Base-by-base conservation (phyloP, 2,888 invertebrate species). In the Caenorhabditis sulstoni region DNA sequence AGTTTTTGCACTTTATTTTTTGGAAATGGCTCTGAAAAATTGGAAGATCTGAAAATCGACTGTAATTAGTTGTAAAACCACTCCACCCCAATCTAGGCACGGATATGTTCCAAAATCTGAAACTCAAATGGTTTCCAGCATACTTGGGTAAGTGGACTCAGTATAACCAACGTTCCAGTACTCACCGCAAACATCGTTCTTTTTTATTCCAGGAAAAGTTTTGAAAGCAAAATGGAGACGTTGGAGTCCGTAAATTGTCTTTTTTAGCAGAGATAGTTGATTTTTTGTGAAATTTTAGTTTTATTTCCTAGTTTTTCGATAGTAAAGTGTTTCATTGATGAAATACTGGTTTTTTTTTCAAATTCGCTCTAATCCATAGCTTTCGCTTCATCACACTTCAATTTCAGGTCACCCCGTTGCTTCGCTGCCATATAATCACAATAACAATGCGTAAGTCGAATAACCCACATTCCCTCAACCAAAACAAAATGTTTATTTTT, bases 381-480 rank as follows among this genome's bases (percentile, higher is more conserved):
- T 70, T 53, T 23, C n/a, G 65, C 78, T 70, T 53, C 35, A 68
- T 64, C 64, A 45, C 64, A 29, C 49, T 58, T 53, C 47, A 47
- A 41, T 78, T 78, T 65, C 78, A 78, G 78, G 78, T 61, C 71
- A 62, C 29, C 61, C 71, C 61, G 64, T 58, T 47, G 78, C 78
- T 78, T 78, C 71, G 23, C 20, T 57, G 71, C 71, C 61, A 78
- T 78, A 66, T 78, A 71, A 78, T 64, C 73, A 58, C 18, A 78
- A 71, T 71, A 77, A 77, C 70, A 77, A 70, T 29, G 71, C 71
- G 78, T 78, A 78, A 78, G 78, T 62, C 57, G n/a, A 45, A 64
- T 74, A 53, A 66, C 64, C 1, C 29, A 14, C 50, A 22, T 50
- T 35, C 29, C 7, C 29, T 29, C 29, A 5, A 3, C 29, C 29